Percentiles rank a stretch among this genome's conserved stretches.
These are phyloP conservation scores for Lepidochrysops patricia DNA, from an alignment of 2,888 invertebrate genomes.

Conservation along the genomic window DNA sequence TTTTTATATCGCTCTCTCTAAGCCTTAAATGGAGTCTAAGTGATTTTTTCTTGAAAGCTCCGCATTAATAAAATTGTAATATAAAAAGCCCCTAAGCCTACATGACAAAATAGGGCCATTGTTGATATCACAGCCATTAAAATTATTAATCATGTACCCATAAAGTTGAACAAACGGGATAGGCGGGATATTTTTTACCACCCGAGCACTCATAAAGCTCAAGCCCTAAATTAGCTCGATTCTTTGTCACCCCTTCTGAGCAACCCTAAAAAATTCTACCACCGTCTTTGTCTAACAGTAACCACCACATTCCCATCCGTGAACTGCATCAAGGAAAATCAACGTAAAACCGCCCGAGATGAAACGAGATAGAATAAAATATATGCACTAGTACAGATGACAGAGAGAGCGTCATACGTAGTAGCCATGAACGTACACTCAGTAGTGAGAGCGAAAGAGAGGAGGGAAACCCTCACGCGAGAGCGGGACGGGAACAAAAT, in stretches of 20 bases:
- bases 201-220: slow-evolving; percentile 67
- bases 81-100: slow-evolving; percentile 48
- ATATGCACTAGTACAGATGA: slow-evolving; percentile 71
- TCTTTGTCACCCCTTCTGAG: slow-evolving; percentile 73
- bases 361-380: slow-evolving; percentile 74
- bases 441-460: slow-evolving; percentile 57
- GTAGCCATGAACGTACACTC: slow-evolving; percentile 60
- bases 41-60: not conserved
- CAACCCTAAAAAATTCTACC: slow-evolving; percentile 71
- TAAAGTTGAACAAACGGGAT: slow-evolving; percentile 72
- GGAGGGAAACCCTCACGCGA: slow-evolving; percentile 49
- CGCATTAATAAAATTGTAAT: slow-evolving; percentile 15
- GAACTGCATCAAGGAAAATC: slow-evolving; percentile 74
- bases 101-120: slow-evolving; percentile 46
- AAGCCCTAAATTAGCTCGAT: slow-evolving; percentile 74
- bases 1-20: not conserved
- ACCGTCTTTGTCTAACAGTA: slow-evolving; percentile 74
- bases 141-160: slow-evolving; percentile 66
- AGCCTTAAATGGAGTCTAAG: not conserved
- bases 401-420: slow-evolving; percentile 67
- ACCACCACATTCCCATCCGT: slow-evolving; percentile 74
- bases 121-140: slow-evolving; percentile 63
- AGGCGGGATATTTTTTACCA: slow-evolving; percentile 74
- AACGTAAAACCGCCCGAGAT: slow-evolving; percentile 71
- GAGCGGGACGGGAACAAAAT: slow-evolving; percentile 61